A percentile compares a stretch with the other conserved stretches of the same genome.
phyloP scores from a whole-genome alignment of 2,113 vertebrate species.

The Guaruba guarouba region DNA sequence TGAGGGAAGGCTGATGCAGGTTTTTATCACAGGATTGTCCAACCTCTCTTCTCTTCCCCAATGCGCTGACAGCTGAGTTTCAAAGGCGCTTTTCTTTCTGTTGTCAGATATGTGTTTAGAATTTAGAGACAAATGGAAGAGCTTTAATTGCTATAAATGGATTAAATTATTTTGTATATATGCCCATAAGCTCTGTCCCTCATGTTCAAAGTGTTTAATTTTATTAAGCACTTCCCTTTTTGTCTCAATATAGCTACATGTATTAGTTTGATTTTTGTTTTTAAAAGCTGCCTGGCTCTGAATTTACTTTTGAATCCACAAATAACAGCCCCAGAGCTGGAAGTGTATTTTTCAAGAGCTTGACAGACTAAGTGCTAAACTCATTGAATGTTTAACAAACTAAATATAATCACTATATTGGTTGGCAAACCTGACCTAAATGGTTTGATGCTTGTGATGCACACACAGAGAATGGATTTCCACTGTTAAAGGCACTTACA shows the following conservation, averaged over 20 bases:
- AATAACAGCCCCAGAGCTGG: background rate
- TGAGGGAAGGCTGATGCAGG: background rate
- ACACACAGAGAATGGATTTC: background rate
- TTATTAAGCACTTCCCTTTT: constrained; percentile 8
- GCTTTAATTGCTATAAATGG: constrained; percentile 17
- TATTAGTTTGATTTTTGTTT: background rate
- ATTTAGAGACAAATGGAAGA: background rate
- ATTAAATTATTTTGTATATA: constrained; percentile 35
- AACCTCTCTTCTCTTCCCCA: background rate
- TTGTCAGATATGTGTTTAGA: background rate
- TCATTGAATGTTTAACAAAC: background rate
- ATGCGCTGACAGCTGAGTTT: background rate
- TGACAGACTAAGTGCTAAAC: background rate
- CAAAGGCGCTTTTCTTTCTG: background rate
- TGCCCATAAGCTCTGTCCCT: background rate
- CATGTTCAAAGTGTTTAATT: constrained; percentile 9
- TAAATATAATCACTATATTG: background rate
- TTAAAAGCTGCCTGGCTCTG: background rate
- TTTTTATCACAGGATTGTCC: background rate
- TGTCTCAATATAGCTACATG: background rate
- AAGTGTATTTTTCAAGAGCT: background rate
- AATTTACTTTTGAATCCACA: constrained; percentile 12
- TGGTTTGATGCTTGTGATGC: background rate
- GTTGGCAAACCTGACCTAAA: background rate
- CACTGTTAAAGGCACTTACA: background rate